Evolutionary conservation across 35 echinoderm and acorn worm genomes (phyloP).

Genomic region (Chiridota heheva): DNA sequence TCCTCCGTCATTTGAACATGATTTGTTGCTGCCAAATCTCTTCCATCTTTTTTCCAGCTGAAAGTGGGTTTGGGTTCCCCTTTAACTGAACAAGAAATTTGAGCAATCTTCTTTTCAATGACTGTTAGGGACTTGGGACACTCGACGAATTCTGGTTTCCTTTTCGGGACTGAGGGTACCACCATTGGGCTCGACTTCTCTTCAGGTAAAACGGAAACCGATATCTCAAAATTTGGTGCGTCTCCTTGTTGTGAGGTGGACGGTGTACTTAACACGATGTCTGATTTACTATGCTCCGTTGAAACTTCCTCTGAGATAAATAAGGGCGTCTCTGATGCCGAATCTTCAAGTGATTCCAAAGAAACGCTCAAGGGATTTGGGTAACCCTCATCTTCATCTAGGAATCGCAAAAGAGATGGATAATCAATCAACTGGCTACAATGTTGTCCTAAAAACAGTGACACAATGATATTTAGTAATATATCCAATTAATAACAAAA

Average conservation of each 20-base stretch:
- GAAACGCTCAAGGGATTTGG: not conserved
- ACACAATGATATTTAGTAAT: too few relatives aligned
- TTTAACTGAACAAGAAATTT: constrained; percentile 66
- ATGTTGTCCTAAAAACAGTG: too few relatives aligned
- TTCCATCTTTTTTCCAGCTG: constrained; percentile 71
- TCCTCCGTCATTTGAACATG: constrained; percentile 65
- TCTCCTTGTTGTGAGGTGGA: not conserved
- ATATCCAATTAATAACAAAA: too few relatives aligned
- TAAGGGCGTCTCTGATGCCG: not conserved
- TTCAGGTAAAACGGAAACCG: constrained; percentile 7
- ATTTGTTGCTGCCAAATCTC: constrained; percentile 14
- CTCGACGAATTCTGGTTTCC: constrained; percentile 57
- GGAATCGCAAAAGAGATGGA: too few relatives aligned
- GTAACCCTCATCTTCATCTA: too few relatives aligned
- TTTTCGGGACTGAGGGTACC: not conserved
- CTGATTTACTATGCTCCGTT: not conserved
- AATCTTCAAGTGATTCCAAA: constrained; percentile 9
- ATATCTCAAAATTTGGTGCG: constrained; percentile 25
- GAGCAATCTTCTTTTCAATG: constrained; percentile 37
- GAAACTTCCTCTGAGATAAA: constrained; percentile 23
- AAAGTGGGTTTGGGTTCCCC: constrained; percentile 66
- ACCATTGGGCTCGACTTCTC: not conserved
- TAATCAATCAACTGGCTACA: too few relatives aligned
- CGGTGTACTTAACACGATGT: not conserved
- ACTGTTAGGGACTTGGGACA: constrained; percentile 60